phyloP scores from a whole-genome alignment of 1,140 invertebrate species.

The Lasaia peninsularis region DNA sequence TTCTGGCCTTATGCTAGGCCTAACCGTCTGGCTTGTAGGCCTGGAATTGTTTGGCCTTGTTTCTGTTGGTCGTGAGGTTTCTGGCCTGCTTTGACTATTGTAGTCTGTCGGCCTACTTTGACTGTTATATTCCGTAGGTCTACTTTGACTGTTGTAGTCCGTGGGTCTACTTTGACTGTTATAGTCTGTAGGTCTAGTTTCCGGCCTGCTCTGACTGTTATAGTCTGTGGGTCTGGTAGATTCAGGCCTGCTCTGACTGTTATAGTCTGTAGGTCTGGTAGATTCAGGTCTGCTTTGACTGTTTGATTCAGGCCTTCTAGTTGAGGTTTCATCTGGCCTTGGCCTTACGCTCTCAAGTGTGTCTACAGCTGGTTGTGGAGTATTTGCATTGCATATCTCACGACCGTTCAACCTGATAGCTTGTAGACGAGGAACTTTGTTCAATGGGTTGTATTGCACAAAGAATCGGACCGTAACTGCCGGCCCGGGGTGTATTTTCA shows the following conservation, averaged over 20 bases:
- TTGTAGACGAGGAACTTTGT: conserved; percentile 45
- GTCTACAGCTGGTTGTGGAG: conserved; percentile 35
- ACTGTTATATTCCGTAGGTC: background rate
- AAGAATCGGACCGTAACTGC: conserved; percentile 60
- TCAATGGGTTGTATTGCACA: conserved; percentile 58
- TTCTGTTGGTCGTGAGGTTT: conserved; percentile 11
- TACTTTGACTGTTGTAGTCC: conserved; percentile 14
- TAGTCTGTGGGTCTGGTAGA: conserved; percentile 14
- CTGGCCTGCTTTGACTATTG: background rate
- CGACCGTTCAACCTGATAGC: conserved; percentile 60
- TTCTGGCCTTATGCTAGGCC: conserved; percentile 33
- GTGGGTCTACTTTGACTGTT: conserved; percentile 9
- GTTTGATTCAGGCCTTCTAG: conserved; percentile 19
- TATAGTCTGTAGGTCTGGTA: conserved; percentile 15
- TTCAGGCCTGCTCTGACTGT: conserved; percentile 12
- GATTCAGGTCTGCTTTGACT: conserved; percentile 19
- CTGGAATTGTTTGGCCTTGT: conserved; percentile 19
- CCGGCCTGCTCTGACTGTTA: conserved; percentile 16
- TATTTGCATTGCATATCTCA: conserved; percentile 65
- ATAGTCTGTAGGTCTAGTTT: conserved; percentile 19
- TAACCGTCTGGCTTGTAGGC: conserved; percentile 20
- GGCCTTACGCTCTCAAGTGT: conserved; percentile 26
- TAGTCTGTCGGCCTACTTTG: conserved; percentile 11
- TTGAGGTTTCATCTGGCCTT: conserved; percentile 11
- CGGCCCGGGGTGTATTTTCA: conserved; percentile 65